Conservation (phyloP, 2,113 vertebrate species). For the Melanerpes aurifrons region DNA sequence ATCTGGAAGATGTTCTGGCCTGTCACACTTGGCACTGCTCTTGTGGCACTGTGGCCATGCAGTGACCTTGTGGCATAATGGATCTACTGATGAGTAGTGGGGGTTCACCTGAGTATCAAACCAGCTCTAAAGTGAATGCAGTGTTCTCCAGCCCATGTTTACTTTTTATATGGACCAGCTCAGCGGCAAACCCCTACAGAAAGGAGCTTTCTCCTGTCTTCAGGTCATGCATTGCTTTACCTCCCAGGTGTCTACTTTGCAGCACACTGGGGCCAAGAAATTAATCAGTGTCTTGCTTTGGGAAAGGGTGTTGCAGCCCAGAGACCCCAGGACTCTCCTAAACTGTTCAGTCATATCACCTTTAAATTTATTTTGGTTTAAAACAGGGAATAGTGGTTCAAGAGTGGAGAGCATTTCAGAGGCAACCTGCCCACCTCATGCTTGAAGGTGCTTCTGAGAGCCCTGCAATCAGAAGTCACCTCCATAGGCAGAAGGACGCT, state of each 20-base stretch:
- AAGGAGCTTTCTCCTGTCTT: not conserved
- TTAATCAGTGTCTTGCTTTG: not conserved
- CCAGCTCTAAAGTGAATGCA: fast-evolving
- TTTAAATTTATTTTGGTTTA: not conserved
- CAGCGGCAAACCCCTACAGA: not conserved
- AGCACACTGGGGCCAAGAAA: fast-evolving
- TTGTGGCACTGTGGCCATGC: not conserved
- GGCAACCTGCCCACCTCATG: not conserved
- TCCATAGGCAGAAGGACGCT: not conserved
- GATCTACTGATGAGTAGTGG: fast-evolving
- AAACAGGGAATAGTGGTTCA: not conserved
- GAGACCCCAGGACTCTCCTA: not conserved
- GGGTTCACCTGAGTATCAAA: not conserved
- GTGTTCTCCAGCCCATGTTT: not conserved
- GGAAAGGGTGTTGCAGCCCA: not conserved
- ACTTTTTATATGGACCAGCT: not conserved
- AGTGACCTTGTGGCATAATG: not conserved
- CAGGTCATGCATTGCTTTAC: not conserved
- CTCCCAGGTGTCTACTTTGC: not conserved
- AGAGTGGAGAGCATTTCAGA: not conserved
- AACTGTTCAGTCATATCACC: not conserved
- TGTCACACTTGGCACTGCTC: not conserved
- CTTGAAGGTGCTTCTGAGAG: not conserved
- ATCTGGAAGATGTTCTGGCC: not conserved
- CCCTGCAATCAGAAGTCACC: not conserved